Base-by-base conservation (phyloP, 2,797 vertebrate genomes). In the Phalanger gymnotis region DNA sequence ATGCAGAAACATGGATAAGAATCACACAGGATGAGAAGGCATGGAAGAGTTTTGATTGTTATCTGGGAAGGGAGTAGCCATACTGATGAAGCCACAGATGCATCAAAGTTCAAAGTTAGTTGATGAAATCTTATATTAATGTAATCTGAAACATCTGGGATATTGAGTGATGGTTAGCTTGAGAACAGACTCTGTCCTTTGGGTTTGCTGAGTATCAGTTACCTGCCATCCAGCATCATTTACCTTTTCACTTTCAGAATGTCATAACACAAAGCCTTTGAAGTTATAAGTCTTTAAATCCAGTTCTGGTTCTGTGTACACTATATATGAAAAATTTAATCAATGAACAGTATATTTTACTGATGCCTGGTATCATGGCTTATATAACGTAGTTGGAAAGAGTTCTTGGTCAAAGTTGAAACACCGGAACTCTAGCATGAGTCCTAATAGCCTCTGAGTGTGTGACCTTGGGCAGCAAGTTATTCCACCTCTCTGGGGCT, bases 321-420 rank as follows among this genome's bases (percentile, higher is more conserved):
- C 7, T 19, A 89, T 27, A 95, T 0, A 93, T 91, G 16, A 95
- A 96, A 95, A 91, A 55, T 2, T n/a, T 93, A 95, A 51, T 16
- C 27, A 92, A 54, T n/a, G 40, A n/a, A 14, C 14, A 73, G 5
- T n/a, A 16, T 73, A n/a, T n/a, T 73, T n/a, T 19, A 31, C 2
- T 0, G 34, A 19, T n/a, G 13, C 4, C 61, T n/a, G 5, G 34
- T n/a, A 73, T n/a, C 14, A 73, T 73, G 34, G 61, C 14, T 16
- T 73, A n/a, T 73, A 40, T 2, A 73, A 73, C 40, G 61, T 5
- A n/a, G 30, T n/a, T 73, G 16, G 61, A 73, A 22, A n/a, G 34
- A 22, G 34, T 40, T 40, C 34, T 73, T n/a, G 34, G 16, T n/a
- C 16, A 73, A 61, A 61, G 61, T 19, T 40, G 5, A 40, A 66